These are phyloP conservation scores for Moxostoma hubbsi DNA, from an alignment of 2,797 vertebrate genomes.

Conservation along the genomic window DNA sequence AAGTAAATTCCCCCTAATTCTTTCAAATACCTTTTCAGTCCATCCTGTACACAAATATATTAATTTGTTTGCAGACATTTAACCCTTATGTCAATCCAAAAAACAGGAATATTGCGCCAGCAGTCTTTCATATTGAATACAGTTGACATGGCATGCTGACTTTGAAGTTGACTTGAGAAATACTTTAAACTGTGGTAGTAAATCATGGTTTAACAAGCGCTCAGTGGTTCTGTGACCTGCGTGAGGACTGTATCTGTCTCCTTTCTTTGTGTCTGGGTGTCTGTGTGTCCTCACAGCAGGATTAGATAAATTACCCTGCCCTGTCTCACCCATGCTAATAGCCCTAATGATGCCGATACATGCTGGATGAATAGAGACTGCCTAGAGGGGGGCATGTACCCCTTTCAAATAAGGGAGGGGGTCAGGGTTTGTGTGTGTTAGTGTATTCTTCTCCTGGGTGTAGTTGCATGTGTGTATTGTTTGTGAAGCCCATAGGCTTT, in stretches of 20 bases:
- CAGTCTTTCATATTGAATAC: background rate
- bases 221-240: slow-evolving; percentile 25
- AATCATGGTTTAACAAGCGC: background rate
- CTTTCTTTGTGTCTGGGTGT: slow-evolving; percentile 33
- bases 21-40: background rate
- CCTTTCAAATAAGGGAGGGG: slow-evolving; percentile 42
- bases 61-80: background rate
- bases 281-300: slow-evolving; percentile 57
- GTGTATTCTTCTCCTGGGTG: slow-evolving; percentile 50
- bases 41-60: background rate
- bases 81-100: background rate
- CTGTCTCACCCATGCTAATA: slow-evolving; percentile 60
- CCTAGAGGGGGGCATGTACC: slow-evolving; percentile 49
- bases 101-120: background rate
- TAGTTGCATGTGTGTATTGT: slow-evolving; percentile 53
- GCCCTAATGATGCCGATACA: slow-evolving; percentile 57
- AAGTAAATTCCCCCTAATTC: background rate
- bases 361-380: slow-evolving; percentile 47
- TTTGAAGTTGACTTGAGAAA: background rate
- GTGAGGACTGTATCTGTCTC: slow-evolving; percentile 36
- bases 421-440: slow-evolving; percentile 35
- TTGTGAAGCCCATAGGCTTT: slow-evolving; percentile 46
- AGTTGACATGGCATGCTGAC: slow-evolving; percentile 24
- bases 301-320: slow-evolving; percentile 58
- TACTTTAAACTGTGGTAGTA: slow-evolving; percentile 5